Percentiles rank a stretch among this genome's conserved stretches.
phyloP scores from a whole-genome alignment of 1,140 invertebrate species.

The Drosophila ogumai region DNA sequence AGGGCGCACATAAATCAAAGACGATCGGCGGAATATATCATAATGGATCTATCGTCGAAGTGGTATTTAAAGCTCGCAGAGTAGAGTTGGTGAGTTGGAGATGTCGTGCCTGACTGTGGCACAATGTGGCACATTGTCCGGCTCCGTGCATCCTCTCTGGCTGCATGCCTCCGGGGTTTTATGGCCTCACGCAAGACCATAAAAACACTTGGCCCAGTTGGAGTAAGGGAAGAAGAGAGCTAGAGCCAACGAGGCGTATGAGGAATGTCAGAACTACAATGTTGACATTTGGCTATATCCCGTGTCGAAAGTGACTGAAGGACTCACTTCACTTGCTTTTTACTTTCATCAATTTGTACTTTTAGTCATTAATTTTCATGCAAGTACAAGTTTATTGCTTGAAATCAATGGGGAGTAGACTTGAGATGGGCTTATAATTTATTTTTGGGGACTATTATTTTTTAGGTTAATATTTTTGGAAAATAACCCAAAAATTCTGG shows the following conservation, averaged over 20 bases:
- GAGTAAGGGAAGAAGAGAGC: not conserved
- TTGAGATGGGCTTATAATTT: not conserved
- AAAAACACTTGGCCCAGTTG: constrained; percentile 37
- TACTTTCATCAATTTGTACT: constrained; percentile 1
- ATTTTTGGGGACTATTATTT: not conserved
- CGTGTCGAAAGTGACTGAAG: constrained; percentile 11
- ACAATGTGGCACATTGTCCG: constrained; percentile 48
- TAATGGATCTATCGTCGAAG: constrained; percentile 2
- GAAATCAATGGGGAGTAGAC: not conserved
- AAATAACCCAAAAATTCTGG: not conserved
- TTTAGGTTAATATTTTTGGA: not conserved
- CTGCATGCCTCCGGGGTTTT: constrained; percentile 34
- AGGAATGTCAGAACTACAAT: constrained; percentile 16
- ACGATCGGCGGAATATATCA: constrained; percentile 12
- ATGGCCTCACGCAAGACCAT: constrained; percentile 49
- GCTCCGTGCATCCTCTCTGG: constrained; percentile 31
- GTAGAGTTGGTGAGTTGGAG: not conserved
- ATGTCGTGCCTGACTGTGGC: constrained; percentile 26
- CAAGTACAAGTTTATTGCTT: not conserved
- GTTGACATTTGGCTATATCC: constrained; percentile 10
- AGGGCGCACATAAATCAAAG: constrained; percentile 42
- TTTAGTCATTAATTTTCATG: not conserved
- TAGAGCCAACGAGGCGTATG: constrained; percentile 24
- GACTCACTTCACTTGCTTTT: constrained; percentile 1
- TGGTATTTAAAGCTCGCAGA: not conserved